A percentile compares a stretch with the other conserved stretches of the same genome.
Evolutionary conservation across 2,797 vertebrate genomes (phyloP).

Genomic region (Macropodus opercularis): DNA sequence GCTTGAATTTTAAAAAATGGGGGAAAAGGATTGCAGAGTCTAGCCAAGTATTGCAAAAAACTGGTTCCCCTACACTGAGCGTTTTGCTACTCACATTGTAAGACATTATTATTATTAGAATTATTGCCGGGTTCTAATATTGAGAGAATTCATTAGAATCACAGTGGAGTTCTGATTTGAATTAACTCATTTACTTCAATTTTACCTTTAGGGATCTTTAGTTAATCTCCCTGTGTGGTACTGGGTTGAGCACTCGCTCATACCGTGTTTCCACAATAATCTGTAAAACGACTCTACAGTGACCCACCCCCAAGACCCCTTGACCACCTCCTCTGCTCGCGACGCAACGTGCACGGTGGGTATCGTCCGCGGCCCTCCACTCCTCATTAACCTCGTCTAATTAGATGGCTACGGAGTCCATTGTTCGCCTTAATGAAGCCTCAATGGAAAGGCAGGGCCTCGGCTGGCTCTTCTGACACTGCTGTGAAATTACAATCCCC

Average conservation of each 20-base stretch:
- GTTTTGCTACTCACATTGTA: not conserved
- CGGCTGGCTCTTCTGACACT: slow-evolving; percentile 86
- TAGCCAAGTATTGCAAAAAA: not conserved
- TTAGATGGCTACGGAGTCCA: slow-evolving; percentile 91
- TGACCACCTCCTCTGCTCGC: slow-evolving; percentile 56
- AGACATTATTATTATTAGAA: slow-evolving; percentile 9
- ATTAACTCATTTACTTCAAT: not conserved
- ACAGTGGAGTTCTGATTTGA: slow-evolving; percentile 3
- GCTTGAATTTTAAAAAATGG: not conserved
- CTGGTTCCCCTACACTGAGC: not conserved
- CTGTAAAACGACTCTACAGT: slow-evolving; percentile 26
- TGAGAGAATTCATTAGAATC: not conserved
- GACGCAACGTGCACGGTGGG: slow-evolving; percentile 67
- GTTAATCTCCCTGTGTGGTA: not conserved
- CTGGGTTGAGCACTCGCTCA: slow-evolving; percentile 9
- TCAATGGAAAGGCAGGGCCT: slow-evolving; percentile 88
- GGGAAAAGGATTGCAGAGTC: not conserved
- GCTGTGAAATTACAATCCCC: slow-evolving; percentile 87
- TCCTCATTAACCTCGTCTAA: slow-evolving; percentile 97
- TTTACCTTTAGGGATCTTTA: slow-evolving; percentile 26
- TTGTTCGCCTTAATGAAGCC: slow-evolving; percentile 95
- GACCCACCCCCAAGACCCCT: slow-evolving; percentile 50
- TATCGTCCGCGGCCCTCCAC: slow-evolving; percentile 78
- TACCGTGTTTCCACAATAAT: slow-evolving; percentile 32
- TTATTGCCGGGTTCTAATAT: not conserved